Evolutionary conservation across 2,797 vertebrate species (phyloP), one percentile per base, ranked within the genome.

Genomic region (Acomys russatus): DNA sequence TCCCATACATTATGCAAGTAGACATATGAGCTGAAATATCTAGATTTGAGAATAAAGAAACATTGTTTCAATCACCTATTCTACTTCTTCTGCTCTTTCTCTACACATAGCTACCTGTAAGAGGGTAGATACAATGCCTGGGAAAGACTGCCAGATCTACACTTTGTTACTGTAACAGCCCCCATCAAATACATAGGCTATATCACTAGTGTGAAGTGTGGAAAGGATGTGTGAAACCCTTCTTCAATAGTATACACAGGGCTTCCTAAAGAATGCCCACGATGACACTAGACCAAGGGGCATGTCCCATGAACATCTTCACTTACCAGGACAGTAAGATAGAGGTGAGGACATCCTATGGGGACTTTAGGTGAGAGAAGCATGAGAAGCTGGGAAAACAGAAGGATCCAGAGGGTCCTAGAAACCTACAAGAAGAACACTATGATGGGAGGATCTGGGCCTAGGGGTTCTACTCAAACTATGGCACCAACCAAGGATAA

Each of bases 131-230:
- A 92, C 98, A 98, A 97, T 98, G 98, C 98, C 98, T 98, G 93
- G 98, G 98, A 93, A 98, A 98, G 94, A 98, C 98, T 56, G 98
- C 98, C 97, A 98, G 98, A 95, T 99, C 98, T 94, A 98, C 98
- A 92, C 98, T 98, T 98, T 99, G 99, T 98, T 99, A 98, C 98
- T 99, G 99, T 98, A 99, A 98, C 98, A 99, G 98, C 95, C 99
- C 98, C 98, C 98, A 97, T 99, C 98, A 97, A 99, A 99, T 74
- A 98, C 98, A 98, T 98, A 98, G 97, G 99, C 98, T 92, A 86
- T 99, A 99, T 98, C 98, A 98, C 97, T 99, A 98, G 97, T 98
- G 99, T 97, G 98, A 98, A 95, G 98, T 99, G 98, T 99, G 98
- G 98, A 25, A 99, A 99, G 96, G 99, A 98, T 98, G 98, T 98